Conservation (phyloP, 2,113 vertebrate genomes). For the Mandrillus leucophaeus region DNA sequence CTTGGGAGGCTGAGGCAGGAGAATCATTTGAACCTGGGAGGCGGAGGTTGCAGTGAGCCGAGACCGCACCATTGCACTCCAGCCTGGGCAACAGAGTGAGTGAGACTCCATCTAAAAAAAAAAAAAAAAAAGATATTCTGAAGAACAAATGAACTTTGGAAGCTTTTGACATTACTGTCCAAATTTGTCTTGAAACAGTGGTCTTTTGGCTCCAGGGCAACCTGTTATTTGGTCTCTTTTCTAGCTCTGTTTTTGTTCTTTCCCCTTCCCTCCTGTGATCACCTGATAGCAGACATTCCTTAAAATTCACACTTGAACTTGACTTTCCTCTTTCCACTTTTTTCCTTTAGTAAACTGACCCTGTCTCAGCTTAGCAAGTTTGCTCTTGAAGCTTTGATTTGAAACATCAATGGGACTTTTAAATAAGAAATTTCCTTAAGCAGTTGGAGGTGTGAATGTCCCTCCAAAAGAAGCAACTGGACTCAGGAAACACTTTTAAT, state of each 20-base stretch:
- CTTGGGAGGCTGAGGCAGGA: too few species aligned
- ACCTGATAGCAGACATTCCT: neutral
- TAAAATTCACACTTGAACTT: neutral
- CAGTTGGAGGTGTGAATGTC: neutral
- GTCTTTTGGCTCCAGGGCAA: neutral
- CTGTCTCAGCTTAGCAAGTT: neutral
- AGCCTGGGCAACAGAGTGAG: too few species aligned
- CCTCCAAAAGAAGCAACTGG: neutral
- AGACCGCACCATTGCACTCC: too few species aligned
- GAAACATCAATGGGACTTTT: neutral
- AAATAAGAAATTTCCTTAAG: neutral
- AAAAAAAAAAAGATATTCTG: neutral
- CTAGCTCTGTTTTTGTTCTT: neutral
- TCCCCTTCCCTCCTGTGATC: neutral
- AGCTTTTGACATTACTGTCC: neutral
- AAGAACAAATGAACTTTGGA: neutral
- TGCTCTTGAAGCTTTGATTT: neutral
- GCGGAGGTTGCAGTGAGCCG: too few species aligned
- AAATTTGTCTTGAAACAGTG: neutral
- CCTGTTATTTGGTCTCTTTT: neutral
- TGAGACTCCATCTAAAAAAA: too few species aligned
- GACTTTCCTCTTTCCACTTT: neutral
- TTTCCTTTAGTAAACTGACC: neutral
- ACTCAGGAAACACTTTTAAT: neutral
- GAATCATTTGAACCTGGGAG: too few species aligned